Evolutionary conservation across 2,113 vertebrate species (phyloP).

Genomic region (Sinocyclocheilus anophthalmus): DNA sequence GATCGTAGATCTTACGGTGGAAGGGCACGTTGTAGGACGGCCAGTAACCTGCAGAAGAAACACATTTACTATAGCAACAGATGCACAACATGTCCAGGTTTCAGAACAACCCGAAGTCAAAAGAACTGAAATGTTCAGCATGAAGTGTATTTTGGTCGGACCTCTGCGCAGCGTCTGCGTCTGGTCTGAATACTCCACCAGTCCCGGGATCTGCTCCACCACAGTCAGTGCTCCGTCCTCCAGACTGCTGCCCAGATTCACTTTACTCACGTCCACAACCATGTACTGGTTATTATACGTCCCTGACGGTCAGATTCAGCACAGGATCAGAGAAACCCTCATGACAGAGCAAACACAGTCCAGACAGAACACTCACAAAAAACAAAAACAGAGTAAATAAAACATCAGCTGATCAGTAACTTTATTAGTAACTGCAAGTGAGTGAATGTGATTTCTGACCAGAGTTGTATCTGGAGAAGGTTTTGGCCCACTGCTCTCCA

Average conservation of each 20-base stretch:
- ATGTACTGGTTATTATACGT: slow-evolving; percentile 96
- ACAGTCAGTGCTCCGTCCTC: slow-evolving; percentile 81
- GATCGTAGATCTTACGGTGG: slow-evolving; percentile 82
- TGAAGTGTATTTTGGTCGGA: slow-evolving; percentile 52
- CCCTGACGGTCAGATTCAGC: slow-evolving; percentile 67
- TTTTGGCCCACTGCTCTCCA: slow-evolving; percentile 84
- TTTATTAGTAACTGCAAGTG: background rate
- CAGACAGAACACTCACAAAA: background rate
- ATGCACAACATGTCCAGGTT: background rate
- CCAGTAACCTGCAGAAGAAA: slow-evolving; percentile 83
- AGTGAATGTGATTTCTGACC: slow-evolving; percentile 70
- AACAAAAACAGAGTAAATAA: background rate
- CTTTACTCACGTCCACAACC: slow-evolving; percentile 86
- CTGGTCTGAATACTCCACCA: slow-evolving; percentile 90
- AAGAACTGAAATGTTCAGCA: background rate
- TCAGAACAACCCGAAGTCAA: background rate
- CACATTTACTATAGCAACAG: too few relatives aligned
- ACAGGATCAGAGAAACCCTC: background rate
- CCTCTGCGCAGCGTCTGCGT: slow-evolving; percentile 85
- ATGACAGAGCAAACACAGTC: background rate
- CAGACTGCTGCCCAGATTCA: slow-evolving; percentile 76
- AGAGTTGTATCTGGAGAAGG: slow-evolving; percentile 84
- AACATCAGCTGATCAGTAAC: background rate
- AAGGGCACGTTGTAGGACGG: slow-evolving; percentile 95
- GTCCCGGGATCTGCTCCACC: slow-evolving; percentile 89